Base-by-base conservation (phyloP, 2,888 invertebrate species). In the Temnothorax ravouxi region DNA sequence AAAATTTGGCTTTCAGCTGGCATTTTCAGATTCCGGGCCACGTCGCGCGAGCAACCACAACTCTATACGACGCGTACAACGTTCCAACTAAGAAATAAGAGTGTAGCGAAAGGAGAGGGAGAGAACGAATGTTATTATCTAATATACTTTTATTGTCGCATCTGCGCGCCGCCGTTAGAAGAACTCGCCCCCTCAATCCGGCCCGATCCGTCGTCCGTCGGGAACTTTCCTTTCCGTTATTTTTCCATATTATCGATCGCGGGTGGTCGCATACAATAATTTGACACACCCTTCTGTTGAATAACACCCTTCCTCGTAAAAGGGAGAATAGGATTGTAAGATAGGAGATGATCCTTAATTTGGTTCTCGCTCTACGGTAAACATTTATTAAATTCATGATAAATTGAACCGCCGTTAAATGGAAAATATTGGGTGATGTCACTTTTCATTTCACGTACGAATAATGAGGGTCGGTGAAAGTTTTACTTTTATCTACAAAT, bases 141-240 rank as follows among this genome's bases (percentile, higher is more conserved):
- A 93, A 93, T 93, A 90, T 92, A 93, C 91, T 92, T 93, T 93
- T 92, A 92, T 92, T 91, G 90, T 93, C 92, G 89, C 91, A 88
- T 92, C 88, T 91, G 87, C 89, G 88, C 84, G 89, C 47, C 82
- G 76, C 88, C 91, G 89, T 91, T 91, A 91, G 91, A 89, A 91
- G 83, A 91, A 88, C 87, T 91, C 88, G 86, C 87, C 90, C 86
- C 72, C 83, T 84, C 44, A 82, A 66, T 15, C 21, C 29, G 38
- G 8, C 5, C 34, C 44, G 67, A 61, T 67, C 74, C 82, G 72
- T 72, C 66, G 18, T 61, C 74, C 80, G 72, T 72, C 66, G 18
- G n/a, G 44, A 85, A 67, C 75, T 83, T 85, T 72, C 71, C 66
- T 83, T 6, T 61, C 47, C 29, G 9, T 34, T 3, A 11, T 13